A percentile compares a stretch with the other conserved stretches of the same genome.
These are phyloP conservation scores for Dicyrtoma fusca DNA, from an alignment of 2,888 invertebrate genomes.

Conservation along the genomic window DNA sequence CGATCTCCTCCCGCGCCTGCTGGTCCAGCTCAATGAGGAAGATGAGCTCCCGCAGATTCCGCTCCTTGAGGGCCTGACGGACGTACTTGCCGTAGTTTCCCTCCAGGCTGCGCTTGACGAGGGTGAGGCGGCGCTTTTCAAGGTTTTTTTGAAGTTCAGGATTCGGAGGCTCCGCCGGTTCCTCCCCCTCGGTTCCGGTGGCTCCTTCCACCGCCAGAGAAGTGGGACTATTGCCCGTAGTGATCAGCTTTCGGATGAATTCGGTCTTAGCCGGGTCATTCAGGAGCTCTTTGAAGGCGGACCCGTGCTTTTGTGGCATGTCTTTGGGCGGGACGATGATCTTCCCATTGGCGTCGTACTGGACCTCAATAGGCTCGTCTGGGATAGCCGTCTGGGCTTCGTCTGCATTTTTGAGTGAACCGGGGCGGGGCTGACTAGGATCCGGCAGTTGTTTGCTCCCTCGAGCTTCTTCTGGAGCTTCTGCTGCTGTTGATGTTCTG, in stretches of 20 bases:
- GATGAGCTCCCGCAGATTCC: constrained; percentile 24
- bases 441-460: background rate
- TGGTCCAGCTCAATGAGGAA: constrained; percentile 30
- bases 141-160: constrained; percentile 10
- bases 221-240: too few relatives aligned
- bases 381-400: background rate
- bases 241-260: constrained; percentile 14
- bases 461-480: background rate
- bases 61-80: constrained; percentile 13
- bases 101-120: constrained; percentile 23
- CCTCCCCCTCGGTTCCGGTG: background rate
- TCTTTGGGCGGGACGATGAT: background rate
- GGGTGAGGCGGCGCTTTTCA: background rate
- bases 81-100: constrained; percentile 31
- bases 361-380: background rate
- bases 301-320: background rate
- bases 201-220: background rate
- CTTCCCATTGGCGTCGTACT: background rate
- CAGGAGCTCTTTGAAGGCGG: background rate
- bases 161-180: too few relatives aligned
- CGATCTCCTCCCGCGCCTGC: constrained; percentile 6
- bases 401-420: background rate
- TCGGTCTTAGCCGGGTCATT: constrained; percentile 13
- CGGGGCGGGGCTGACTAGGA: background rate
- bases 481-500: background rate